Percentiles rank a stretch among this genome's conserved stretches.
These are phyloP conservation scores for Toxostoma redivivum DNA, from an alignment of 2,113 vertebrate genomes.

Conservation along the genomic window DNA sequence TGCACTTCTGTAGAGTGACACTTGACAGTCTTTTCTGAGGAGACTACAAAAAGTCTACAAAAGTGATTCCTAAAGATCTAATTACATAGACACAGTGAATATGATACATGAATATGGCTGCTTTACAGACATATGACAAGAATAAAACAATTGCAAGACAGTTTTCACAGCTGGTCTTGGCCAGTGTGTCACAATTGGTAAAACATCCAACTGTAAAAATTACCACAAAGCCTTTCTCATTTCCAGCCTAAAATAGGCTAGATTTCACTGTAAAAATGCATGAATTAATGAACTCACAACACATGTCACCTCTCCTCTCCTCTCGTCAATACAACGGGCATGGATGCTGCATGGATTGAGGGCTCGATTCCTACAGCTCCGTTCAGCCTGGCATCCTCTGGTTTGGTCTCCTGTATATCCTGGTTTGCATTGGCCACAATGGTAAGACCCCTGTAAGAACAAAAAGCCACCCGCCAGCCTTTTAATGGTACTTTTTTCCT, in stretches of 20 bases:
- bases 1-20: not conserved
- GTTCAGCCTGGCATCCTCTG: conserved; percentile 80
- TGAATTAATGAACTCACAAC: conserved; percentile 74
- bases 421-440: conserved; percentile 85
- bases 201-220: not conserved
- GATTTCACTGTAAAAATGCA: not conserved
- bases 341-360: conserved; percentile 87
- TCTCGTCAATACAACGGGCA: conserved; percentile 84
- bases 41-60: not conserved
- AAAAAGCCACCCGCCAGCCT: not conserved
- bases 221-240: not conserved
- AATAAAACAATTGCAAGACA: not conserved
- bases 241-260: not conserved
- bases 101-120: not conserved
- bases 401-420: conserved; percentile 88
- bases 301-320: conserved; percentile 85
- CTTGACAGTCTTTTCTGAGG: not conserved
- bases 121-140: not conserved
- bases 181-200: not conserved
- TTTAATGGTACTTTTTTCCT: not conserved
- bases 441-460: conserved; percentile 85
- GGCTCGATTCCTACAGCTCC: conserved; percentile 79
- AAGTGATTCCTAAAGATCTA: not conserved
- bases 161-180: not conserved
- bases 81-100: not conserved